Base-by-base conservation (phyloP, 1,140 invertebrate species). In the Drosophila malerkotliana region DNA sequence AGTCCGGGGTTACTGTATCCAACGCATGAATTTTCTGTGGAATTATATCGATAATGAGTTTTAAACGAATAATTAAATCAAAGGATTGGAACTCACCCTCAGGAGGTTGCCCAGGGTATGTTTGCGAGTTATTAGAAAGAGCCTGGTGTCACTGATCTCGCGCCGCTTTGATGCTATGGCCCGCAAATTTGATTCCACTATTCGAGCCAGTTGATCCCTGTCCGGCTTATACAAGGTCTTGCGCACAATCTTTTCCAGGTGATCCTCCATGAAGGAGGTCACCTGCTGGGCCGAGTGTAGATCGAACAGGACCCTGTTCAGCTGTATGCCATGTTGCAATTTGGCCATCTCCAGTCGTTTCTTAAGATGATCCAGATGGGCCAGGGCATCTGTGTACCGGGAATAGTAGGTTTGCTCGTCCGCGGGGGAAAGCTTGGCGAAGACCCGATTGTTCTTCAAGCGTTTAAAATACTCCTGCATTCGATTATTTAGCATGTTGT, bases 71-170 rank as follows among this genome's bases (percentile, higher is more conserved):
- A 12, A 6, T 10, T 0, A 44, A 18, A 7, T 18, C 3, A 0
- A 6, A 6, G 2, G 41, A 47, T 10, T 5, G 3, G 3, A 9
- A 51, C 80, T 68, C 10, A 84, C 80, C 1, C 73, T 30, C 2
- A 32, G 1, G 7, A 84, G 55, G 2, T 21, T 21, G 5, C 44
- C 82, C 8, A 78, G 18, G 3, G 79, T 63, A 24, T 87, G 74
- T 15, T 78, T 79, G 8, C 62, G 71, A 5, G 54, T 63, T n/a
- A 90, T 80, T 1, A 90, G 18, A 2, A 12, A n/a, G 3, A 78
- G 51, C 1, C 87, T 72, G 0, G 68, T 51, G 37, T 83, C 77
- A 12, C 79, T 84, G 18, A 90, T 73, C 26, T 90, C 87, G 9
- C 75, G 64, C 9, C 87, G 79, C 0, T 58, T 71, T 8, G 32